Evolutionary conservation across 2,113 vertebrate genomes (phyloP).

Genomic region (Crotalus viridis): DNA sequence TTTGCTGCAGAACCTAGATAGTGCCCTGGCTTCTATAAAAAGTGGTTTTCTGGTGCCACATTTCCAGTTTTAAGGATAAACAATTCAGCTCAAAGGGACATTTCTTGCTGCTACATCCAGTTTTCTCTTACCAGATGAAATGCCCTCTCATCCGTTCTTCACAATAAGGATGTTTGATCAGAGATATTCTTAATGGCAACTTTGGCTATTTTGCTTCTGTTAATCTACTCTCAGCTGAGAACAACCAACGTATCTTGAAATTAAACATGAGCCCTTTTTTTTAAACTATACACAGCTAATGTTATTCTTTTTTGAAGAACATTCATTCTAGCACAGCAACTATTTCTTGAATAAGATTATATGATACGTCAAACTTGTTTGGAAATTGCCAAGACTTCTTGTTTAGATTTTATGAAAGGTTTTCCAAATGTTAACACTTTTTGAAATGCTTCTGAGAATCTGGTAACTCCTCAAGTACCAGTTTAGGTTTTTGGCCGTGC

Average conservation of each 20-base stretch:
- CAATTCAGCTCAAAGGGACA: background rate
- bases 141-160: background rate
- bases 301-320: background rate
- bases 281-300: background rate
- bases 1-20: background rate
- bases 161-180: background rate
- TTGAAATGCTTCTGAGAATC: background rate
- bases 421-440: background rate
- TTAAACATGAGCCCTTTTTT: background rate
- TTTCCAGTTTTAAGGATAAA: background rate
- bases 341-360: background rate
- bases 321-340: background rate
- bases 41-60: background rate
- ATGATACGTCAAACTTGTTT: background rate
- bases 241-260: background rate
- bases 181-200: background rate
- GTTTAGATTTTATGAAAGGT: background rate
- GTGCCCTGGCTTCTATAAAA: background rate
- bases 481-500: background rate
- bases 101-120: background rate
- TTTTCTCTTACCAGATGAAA: background rate
- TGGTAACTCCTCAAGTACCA: background rate
- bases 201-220: background rate
- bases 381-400: background rate
- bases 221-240: background rate